A percentile compares a stretch with the other conserved stretches of the same genome.
These are phyloP conservation scores for Zosterops pallidus DNA, from an alignment of 2,113 vertebrate genomes.

Conservation along the genomic window DNA sequence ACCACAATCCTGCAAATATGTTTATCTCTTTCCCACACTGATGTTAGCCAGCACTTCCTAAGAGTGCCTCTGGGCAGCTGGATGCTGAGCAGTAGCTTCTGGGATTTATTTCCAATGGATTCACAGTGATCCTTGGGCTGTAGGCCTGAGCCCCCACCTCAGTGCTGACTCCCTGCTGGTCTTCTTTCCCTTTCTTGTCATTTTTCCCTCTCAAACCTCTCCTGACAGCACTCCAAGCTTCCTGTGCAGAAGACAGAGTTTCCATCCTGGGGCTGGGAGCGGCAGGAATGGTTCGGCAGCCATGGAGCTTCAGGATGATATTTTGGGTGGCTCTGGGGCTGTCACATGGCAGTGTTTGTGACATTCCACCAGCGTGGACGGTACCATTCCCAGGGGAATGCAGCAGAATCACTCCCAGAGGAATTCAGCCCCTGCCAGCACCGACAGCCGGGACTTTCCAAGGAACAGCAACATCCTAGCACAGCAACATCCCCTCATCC, in stretches of 20 bases:
- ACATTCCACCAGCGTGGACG: too few species aligned
- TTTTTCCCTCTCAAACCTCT: accelerated
- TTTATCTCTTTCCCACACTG: not conserved
- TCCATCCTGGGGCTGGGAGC: not conserved
- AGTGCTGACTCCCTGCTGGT: not conserved
- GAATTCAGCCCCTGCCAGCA: too few species aligned
- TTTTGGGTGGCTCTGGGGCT: too few species aligned
- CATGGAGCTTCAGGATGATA: not conserved
- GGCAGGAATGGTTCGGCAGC: not conserved
- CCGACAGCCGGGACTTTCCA: too few species aligned
- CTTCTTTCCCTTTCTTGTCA: not conserved
- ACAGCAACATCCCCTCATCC: too few species aligned
- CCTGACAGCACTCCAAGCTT: accelerated
- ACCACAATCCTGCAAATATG: accelerated
- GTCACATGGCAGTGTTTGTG: too few species aligned
- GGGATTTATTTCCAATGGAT: too few species aligned
- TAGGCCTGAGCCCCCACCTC: not conserved
- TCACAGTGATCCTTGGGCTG: not conserved
- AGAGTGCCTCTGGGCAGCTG: not conserved
- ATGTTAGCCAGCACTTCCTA: not conserved
- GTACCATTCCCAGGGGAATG: too few species aligned
- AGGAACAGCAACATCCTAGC: too few species aligned
- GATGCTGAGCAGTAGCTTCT: not conserved
- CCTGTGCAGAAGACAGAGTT: not conserved
- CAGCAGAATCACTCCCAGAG: too few species aligned